phyloP scores from a whole-genome alignment of 2,888 invertebrate genomes.

The Ormyrus pomaceus region DNA sequence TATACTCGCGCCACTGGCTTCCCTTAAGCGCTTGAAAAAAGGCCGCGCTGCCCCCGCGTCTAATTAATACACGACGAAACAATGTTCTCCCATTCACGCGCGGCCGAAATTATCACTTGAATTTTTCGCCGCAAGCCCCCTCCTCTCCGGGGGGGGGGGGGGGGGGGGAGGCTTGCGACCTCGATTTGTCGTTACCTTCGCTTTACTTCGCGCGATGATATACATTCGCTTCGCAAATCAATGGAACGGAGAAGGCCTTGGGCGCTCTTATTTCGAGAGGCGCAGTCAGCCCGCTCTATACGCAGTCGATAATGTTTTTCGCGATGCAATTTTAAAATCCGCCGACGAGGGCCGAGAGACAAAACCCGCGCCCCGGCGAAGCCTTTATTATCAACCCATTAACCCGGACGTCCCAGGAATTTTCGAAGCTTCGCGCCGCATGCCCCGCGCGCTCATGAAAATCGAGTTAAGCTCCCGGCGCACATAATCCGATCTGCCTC shows the following conservation, averaged over 20 bases:
- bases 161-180: too few species aligned
- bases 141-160: background rate
- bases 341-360: too few species aligned
- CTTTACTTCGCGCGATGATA: background rate
- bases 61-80: constrained; percentile 32
- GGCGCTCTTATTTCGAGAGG: background rate
- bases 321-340: constrained; percentile 23
- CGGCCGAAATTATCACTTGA: constrained; percentile 7
- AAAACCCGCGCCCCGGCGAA: background rate
- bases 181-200: constrained; percentile 51
- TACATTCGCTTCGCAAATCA: constrained; percentile 4
- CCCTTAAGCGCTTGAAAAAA: constrained; percentile 25
- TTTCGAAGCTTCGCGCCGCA: constrained; percentile 1
- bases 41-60: background rate
- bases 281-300: too few species aligned
- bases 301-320: background rate
- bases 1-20: constrained; percentile 15
- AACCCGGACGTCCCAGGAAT: constrained; percentile 8
- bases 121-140: background rate
- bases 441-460: background rate
- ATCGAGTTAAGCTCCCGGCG: background rate
- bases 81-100: constrained; percentile 4
- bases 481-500: constrained; percentile 6
- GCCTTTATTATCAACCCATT: constrained; percentile 14
- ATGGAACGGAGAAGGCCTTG: constrained; percentile 29